These are phyloP conservation scores for Microcaecilia unicolor DNA, from an alignment of 2,797 vertebrate genomes.

Conservation along the genomic window DNA sequence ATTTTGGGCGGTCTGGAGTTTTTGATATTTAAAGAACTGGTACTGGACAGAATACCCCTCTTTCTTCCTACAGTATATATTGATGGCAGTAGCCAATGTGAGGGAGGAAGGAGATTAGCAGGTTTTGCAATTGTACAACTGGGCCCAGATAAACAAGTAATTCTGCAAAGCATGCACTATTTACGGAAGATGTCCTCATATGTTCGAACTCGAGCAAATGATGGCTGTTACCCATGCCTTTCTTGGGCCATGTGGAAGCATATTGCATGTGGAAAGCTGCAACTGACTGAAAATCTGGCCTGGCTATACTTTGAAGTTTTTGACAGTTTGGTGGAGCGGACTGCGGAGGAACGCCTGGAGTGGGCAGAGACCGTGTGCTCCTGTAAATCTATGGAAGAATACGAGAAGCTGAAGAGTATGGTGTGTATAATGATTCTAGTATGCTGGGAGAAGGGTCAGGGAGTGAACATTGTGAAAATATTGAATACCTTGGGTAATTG, in stretches of 20 bases:
- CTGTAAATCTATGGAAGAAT: constrained; percentile 64
- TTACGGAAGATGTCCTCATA: constrained; percentile 83
- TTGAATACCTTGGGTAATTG: no score
- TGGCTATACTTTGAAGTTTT: constrained; percentile 95
- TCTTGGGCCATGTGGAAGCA: constrained; percentile 83
- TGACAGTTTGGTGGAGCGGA: constrained; percentile 56
- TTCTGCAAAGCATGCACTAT: constrained; percentile 80
- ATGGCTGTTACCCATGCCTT: constrained; percentile 75
- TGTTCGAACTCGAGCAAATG: constrained; percentile 56
- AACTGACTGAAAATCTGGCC: constrained; percentile 72
- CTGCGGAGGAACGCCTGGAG: constrained; percentile 62
- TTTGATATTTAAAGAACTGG: no score
- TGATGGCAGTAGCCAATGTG: no score
- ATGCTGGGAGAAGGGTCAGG: no score
- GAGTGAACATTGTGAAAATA: no score
- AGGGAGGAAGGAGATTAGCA: no score
- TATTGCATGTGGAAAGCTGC: constrained; percentile 90
- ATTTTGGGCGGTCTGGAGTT: no score
- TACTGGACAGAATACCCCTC: no score
- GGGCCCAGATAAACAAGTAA: no score
- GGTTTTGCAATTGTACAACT: no score
- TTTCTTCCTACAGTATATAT: no score
- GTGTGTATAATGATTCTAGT: no score
- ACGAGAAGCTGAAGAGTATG: constrained; percentile 76
- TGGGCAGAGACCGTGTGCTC: constrained; percentile 79